Conservation (phyloP, 2,888 invertebrate species). For the Caenorhabditis afra region DNA sequence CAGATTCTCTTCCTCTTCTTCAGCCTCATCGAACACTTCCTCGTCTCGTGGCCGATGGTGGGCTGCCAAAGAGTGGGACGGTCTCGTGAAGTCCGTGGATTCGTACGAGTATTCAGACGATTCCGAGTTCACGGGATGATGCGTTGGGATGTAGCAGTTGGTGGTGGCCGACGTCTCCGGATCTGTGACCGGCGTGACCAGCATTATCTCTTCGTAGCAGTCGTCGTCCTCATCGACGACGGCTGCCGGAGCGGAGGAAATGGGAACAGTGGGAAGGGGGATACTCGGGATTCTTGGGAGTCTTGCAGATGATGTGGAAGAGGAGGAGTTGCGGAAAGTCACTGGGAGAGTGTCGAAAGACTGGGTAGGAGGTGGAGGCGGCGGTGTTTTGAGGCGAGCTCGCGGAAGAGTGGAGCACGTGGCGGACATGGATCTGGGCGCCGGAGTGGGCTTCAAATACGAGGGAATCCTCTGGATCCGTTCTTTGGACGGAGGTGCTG, state of each 20-base stretch:
- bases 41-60: slow-evolving; percentile 18
- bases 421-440: slow-evolving; percentile 26
- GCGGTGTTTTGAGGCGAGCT: slow-evolving; percentile 36
- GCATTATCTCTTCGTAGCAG: slow-evolving; percentile 63
- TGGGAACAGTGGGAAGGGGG: slow-evolving; percentile 50
- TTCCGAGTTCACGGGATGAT: slow-evolving; percentile 22
- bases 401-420: slow-evolving; percentile 33
- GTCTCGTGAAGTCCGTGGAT: slow-evolving; percentile 39
- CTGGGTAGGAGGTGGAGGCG: slow-evolving; percentile 35
- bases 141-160: slow-evolving; percentile 16
- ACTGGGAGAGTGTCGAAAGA: slow-evolving; percentile 23
- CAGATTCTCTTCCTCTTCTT: slow-evolving; percentile 23
- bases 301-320: slow-evolving; percentile 8
- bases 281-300: slow-evolving; percentile 60
- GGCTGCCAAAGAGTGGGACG: neutral
- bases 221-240: slow-evolving; percentile 50
- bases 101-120: slow-evolving; percentile 39
- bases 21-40: slow-evolving; percentile 58
- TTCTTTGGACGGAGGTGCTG: slow-evolving; percentile 51
- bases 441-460: slow-evolving; percentile 48
- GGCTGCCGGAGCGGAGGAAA: neutral
- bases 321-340: slow-evolving; percentile 23
- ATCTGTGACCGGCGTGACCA: slow-evolving; percentile 15
- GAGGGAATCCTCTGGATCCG: slow-evolving; percentile 46
- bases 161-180: slow-evolving; percentile 6